phyloP scores from a whole-genome alignment of 2,113 vertebrate species.

The Eretmochelys imbricata region DNA sequence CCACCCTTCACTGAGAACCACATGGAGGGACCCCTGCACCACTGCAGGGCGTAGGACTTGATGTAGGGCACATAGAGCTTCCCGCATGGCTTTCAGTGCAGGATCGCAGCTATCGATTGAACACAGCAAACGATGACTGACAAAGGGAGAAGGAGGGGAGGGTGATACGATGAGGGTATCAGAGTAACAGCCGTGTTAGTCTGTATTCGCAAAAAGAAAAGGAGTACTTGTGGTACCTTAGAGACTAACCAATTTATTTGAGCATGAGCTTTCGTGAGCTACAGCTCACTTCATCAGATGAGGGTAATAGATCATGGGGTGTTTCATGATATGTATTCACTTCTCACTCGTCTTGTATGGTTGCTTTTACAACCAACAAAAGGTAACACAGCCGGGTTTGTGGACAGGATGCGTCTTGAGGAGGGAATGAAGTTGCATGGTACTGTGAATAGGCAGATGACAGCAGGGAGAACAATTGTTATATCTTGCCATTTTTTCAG shows the following conservation, averaged over 20 bases:
- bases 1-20: neutral
- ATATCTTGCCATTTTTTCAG: neutral
- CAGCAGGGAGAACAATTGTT: neutral
- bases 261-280: no score
- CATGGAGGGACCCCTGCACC: accelerated
- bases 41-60: neutral
- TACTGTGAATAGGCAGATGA: neutral
- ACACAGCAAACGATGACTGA: neutral
- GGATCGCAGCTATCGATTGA: neutral
- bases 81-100: neutral
- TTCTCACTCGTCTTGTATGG: neutral
- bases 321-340: neutral
- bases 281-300: no score
- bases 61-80: neutral
- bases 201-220: no score
- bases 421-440: neutral
- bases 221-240: no score
- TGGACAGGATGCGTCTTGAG: neutral
- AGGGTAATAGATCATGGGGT: accelerated
- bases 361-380: neutral
- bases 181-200: no score
- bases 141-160: neutral
- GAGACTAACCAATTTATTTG: no score
- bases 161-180: neutral
- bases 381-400: neutral